Percentiles rank a stretch among this genome's conserved stretches.
Conservation (phyloP, 2,888 invertebrate species). For the Idaea aversata region DNA sequence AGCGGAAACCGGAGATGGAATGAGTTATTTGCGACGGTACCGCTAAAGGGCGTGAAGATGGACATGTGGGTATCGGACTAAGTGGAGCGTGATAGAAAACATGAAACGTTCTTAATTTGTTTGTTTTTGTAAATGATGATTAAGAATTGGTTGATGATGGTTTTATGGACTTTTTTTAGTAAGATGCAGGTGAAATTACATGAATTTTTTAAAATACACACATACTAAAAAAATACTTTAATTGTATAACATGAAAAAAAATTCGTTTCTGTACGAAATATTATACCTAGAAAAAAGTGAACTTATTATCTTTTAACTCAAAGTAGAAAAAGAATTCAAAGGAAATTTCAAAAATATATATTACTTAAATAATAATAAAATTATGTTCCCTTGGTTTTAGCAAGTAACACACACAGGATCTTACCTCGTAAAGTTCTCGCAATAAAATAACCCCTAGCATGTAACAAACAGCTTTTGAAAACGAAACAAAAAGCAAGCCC, state of each 20-base stretch:
- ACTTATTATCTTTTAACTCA: no score
- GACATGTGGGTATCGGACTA: constrained; percentile 24
- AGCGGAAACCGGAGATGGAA: constrained; percentile 71
- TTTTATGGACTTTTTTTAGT: neutral
- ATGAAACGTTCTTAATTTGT: constrained; percentile 10
- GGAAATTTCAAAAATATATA: no score
- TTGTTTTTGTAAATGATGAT: neutral
- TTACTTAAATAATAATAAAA: no score
- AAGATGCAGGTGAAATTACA: no score
- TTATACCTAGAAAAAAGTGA: no score
- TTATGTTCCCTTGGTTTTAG: no score
- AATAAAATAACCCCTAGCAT: constrained; percentile 3
- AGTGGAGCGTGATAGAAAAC: constrained; percentile 24
- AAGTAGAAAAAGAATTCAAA: no score
- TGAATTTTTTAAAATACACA: no score
- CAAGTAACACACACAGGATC: neutral
- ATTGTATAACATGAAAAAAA: no score
- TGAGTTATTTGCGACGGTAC: constrained; percentile 63
- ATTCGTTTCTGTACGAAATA: no score
- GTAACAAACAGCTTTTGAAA: constrained; percentile 9
- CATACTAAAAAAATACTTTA: no score
- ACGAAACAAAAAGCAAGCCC: constrained; percentile 5
- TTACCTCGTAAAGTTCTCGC: neutral
- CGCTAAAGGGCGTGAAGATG: constrained; percentile 41
- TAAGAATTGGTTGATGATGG: neutral